Conservation (phyloP, 2,888 invertebrate species). For the Ennomos fuscantarius region DNA sequence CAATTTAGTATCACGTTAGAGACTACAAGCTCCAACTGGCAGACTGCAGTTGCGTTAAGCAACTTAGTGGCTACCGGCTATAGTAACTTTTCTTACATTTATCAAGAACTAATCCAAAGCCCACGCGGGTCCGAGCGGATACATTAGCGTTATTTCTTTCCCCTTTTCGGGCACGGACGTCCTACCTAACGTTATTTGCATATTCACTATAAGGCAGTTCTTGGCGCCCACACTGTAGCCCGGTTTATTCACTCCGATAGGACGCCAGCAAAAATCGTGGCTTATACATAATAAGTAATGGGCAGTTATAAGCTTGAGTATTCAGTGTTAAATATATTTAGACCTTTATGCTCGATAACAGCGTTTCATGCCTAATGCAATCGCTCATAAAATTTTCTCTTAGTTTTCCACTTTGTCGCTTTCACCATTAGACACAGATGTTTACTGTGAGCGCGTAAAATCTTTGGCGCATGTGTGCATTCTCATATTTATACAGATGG, state of each 20-base stretch:
- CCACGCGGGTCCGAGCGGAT: slow-evolving; percentile 73
- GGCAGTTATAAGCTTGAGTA: not conserved
- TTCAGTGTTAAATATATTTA: not conserved
- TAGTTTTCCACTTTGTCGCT: slow-evolving; percentile 46
- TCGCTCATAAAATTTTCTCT: slow-evolving; percentile 24
- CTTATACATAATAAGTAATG: not conserved
- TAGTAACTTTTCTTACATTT: slow-evolving; percentile 30
- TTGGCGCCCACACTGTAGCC: slow-evolving; percentile 60
- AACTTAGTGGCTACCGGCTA: slow-evolving; percentile 19
- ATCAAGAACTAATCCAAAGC: slow-evolving; percentile 53
- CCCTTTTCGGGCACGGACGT: slow-evolving; percentile 79
- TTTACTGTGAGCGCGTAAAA: slow-evolving; percentile 54
- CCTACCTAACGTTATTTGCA: slow-evolving; percentile 73
- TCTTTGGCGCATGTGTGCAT: slow-evolving; percentile 55
- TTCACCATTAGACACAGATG: slow-evolving; percentile 52
- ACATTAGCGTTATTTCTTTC: slow-evolving; percentile 77
- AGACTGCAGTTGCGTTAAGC: slow-evolving; percentile 21
- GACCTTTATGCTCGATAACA: slow-evolving; percentile 12
- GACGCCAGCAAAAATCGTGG: slow-evolving; percentile 5
- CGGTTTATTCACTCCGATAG: slow-evolving; percentile 37
- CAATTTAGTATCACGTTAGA: slow-evolving; percentile 26
- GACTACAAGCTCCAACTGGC: slow-evolving; percentile 21
- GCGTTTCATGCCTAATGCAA: slow-evolving; percentile 16
- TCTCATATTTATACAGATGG: slow-evolving; percentile 60
- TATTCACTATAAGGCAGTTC: slow-evolving; percentile 64